Evolutionary conservation across 2,888 invertebrate species (phyloP).

Genomic region (Phyllotreta striolata): DNA sequence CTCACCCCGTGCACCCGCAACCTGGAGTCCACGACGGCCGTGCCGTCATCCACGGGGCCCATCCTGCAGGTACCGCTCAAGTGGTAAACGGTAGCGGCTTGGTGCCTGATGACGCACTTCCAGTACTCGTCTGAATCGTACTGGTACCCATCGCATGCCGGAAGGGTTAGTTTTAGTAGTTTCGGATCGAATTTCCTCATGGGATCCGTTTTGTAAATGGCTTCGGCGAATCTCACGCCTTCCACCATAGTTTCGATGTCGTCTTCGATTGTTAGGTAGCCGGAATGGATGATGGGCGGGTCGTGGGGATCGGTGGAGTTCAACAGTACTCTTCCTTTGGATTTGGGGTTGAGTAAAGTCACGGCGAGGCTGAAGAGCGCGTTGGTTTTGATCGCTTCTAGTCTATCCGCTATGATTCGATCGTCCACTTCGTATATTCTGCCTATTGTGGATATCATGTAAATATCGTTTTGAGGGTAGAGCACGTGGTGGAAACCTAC

Average conservation of each 20-base stretch:
- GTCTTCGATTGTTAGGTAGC: conserved; percentile 67
- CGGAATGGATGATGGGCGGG: conserved; percentile 68
- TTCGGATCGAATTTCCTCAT: conserved; percentile 58
- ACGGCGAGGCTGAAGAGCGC: conserved; percentile 35
- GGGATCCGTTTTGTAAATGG: conserved; percentile 58
- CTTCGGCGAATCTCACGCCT: conserved; percentile 61
- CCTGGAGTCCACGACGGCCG: conserved; percentile 73
- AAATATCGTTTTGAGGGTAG: conserved; percentile 51
- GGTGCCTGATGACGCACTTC: conserved; percentile 60
- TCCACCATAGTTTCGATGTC: conserved; percentile 63
- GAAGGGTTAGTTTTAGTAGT: conserved; percentile 54
- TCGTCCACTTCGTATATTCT: conserved; percentile 52
- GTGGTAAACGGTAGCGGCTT: conserved; percentile 51
- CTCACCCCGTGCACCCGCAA: conserved; percentile 73
- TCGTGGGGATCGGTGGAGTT: conserved; percentile 66
- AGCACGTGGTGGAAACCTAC: conserved; percentile 57
- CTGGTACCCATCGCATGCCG: conserved; percentile 60
- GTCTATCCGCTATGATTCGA: conserved; percentile 32
- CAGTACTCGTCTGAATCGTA: conserved; percentile 61
- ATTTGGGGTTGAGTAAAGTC: conserved; percentile 60
- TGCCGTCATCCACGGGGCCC: conserved; percentile 68
- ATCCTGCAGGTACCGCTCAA: conserved; percentile 61
- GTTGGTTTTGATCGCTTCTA: conserved; percentile 35
- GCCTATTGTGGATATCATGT: conserved; percentile 36
- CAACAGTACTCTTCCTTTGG: conserved; percentile 66